Conservation (phyloP, 1,140 invertebrate species). For the Bombus balteatus region DNA sequence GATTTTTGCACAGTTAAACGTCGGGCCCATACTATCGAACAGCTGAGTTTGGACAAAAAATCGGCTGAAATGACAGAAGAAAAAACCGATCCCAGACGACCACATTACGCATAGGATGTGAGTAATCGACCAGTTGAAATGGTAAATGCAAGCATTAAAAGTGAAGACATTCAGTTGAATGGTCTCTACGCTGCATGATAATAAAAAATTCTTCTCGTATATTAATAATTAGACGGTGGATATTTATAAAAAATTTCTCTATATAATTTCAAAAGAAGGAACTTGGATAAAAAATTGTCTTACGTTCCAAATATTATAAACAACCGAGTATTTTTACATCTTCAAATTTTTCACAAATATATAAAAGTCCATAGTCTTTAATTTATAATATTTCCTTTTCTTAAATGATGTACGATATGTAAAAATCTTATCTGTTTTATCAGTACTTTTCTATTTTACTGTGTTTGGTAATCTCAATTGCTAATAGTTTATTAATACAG, state of each 20-base stretch:
- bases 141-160: not conserved
- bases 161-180: no score
- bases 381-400: not conserved
- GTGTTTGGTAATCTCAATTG: not conserved
- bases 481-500: not conserved
- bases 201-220: no score
- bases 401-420: no score
- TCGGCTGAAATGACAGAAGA: not conserved
- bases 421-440: not conserved
- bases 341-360: no score
- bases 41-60: not conserved
- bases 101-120: not conserved
- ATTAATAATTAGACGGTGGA: no score
- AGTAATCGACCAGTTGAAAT: not conserved
- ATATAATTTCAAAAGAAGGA: no score
- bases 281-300: no score
- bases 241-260: no score
- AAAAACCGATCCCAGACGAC: not conserved
- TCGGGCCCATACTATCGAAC: not conserved
- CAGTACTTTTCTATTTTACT: not conserved
- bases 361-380: not conserved
- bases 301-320: no score
- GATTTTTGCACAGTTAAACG: not conserved
- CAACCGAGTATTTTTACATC: no score
- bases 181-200: no score